phyloP scores from a whole-genome alignment of 2,888 invertebrate species.

The Conus canariensis region DNA sequence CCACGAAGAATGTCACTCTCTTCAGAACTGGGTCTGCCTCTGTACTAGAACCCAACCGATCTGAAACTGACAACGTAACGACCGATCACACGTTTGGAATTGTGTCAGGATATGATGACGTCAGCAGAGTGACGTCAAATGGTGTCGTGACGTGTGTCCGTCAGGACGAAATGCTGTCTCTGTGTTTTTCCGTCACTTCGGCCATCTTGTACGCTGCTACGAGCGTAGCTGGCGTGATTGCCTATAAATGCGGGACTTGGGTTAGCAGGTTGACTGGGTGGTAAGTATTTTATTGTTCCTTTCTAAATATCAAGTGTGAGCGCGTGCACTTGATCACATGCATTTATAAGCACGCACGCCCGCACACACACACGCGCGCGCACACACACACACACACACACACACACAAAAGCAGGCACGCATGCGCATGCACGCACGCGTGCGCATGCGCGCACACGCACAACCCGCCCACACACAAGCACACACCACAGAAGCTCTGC shows the following conservation, averaged over 20 bases:
- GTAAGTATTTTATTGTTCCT: not conserved
- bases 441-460: no score
- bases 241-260: slow-evolving; percentile 18
- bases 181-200: slow-evolving; percentile 20
- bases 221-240: not conserved
- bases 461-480: no score
- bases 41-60: not conserved
- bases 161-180: slow-evolving; percentile 33
- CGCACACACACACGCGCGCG: no score
- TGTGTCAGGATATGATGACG: not conserved
- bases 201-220: not conserved
- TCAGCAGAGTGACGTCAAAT: not conserved
- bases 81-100: not conserved
- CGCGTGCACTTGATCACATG: no score
- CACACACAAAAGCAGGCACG: no score
- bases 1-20: not conserved
- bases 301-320: no score
- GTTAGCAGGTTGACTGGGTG: slow-evolving; percentile 9
- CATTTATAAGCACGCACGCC: no score
- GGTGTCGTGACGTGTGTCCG: not conserved
- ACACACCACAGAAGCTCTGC: no score
- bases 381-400: no score
- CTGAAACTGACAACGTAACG: not conserved
- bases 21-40: not conserved
- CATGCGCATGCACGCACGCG: no score